Evolutionary conservation across 2,888 invertebrate species (phyloP), one percentile per base, ranked within the genome.

Genomic region (Leptinotarsa peninsularis): DNA sequence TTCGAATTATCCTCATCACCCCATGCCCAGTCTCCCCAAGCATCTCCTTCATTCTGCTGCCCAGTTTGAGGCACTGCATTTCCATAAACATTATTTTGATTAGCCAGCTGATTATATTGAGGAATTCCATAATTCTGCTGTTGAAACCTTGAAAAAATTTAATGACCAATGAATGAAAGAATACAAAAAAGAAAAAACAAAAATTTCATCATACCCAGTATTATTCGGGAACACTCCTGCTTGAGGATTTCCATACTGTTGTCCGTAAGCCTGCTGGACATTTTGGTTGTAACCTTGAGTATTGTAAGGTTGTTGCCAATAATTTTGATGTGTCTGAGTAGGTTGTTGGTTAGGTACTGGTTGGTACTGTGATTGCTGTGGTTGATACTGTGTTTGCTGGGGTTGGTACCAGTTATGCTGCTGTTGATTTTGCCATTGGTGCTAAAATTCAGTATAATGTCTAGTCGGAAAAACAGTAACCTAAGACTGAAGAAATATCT

Each of bases 1-100:
- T 88, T 88, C 4, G 87, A 87, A 75, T 88, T 87, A 71, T 88
- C 86, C 78, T 89, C 88, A 76, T 92, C 92, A 17, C 91, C 92
- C 92, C 92, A 92, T 2, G 90, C 91, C 92, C 92, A 92, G 82
- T 90, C 90, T 15, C 43, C 70, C 91, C 91, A 91, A 68, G 86
- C 82, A 80, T 88, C 88, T 10, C 83, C 83, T 60, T 85, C 82
- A 43, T 80, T 78, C 63, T 78, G 79, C 54, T 78, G 80, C 3
- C 75, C 73, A 89, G 90, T 73, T 82, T 87, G 82, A 88, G 89
- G 63, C 5, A 63, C 71, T 43, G 17, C 43, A 14, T 85, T 82
- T 58, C 69, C 73, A 49, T 79, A 76, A 18, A 73, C 71, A 43
- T 79, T 78, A 71, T 79, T 78, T 72, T 79, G 78, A 70, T 81